These are phyloP conservation scores for Dromiciops gliroides DNA, from an alignment of 2,113 vertebrate genomes.

Conservation along the genomic window DNA sequence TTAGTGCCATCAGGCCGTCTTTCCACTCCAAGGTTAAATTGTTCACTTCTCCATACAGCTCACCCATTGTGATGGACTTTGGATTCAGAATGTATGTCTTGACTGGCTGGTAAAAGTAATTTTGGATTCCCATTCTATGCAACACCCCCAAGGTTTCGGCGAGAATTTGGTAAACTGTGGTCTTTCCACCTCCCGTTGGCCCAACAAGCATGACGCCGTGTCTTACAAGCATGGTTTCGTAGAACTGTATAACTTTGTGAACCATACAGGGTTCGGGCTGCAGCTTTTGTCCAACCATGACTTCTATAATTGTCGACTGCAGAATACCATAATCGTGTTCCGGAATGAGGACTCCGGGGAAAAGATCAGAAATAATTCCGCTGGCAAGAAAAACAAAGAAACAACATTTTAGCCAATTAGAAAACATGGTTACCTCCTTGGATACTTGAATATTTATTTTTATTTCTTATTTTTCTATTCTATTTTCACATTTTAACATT, in stretches of 20 bases:
- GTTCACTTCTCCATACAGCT: slow-evolving; percentile 92
- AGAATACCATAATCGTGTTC: slow-evolving; percentile 91
- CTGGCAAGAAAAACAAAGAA: slow-evolving; percentile 74
- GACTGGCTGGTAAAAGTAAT: slow-evolving; percentile 88
- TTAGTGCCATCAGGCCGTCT: slow-evolving; percentile 92
- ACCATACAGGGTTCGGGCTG: slow-evolving; percentile 87
- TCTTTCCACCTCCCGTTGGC: slow-evolving; percentile 91
- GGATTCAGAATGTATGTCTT: slow-evolving; percentile 91
- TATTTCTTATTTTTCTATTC: background rate
- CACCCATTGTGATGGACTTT: slow-evolving; percentile 93
- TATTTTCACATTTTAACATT: slow-evolving; percentile 2
- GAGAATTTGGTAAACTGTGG: slow-evolving; percentile 87
- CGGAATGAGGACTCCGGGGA: slow-evolving; percentile 90
- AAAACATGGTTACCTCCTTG: background rate
- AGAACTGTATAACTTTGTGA: slow-evolving; percentile 91
- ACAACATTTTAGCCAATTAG: slow-evolving; percentile 57
- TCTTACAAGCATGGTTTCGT: slow-evolving; percentile 92
- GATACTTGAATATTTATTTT: background rate
- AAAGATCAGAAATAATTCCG: slow-evolving; percentile 92
- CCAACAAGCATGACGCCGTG: slow-evolving; percentile 94
- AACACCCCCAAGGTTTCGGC: slow-evolving; percentile 87
- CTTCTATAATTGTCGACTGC: slow-evolving; percentile 86
- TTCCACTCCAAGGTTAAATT: slow-evolving; percentile 90
- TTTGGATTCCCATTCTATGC: slow-evolving; percentile 72
- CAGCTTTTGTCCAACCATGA: slow-evolving; percentile 84